Evolutionary conservation across 37 sponge, comb jelly and placozoan species (phyloP).

Genomic region (Axinella damicornis): DNA sequence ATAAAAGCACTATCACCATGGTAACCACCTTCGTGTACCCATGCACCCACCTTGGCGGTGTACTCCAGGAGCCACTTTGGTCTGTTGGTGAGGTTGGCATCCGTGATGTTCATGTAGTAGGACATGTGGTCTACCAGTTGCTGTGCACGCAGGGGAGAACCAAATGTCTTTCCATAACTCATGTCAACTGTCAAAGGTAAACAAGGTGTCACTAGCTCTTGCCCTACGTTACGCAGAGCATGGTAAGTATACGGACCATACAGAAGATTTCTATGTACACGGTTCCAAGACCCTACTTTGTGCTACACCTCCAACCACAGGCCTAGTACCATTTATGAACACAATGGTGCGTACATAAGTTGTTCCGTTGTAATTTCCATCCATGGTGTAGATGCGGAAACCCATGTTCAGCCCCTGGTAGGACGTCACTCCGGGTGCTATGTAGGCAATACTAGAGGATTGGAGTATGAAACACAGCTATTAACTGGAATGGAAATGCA

Average conservation of each 20-base stretch:
- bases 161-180: too few species aligned
- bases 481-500: too few species aligned
- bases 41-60: constrained; percentile 64
- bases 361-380: constrained; percentile 76
- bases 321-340: too few species aligned
- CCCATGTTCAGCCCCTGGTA: constrained; percentile 67
- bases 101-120: constrained; percentile 80
- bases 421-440: constrained; percentile 87
- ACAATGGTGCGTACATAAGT: constrained; percentile 40
- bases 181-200: too few species aligned
- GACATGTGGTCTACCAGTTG: constrained; percentile 71
- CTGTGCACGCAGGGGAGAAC: neutral
- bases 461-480: neutral
- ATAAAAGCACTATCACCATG: too few species aligned
- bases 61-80: constrained; percentile 87
- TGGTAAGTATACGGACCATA: too few species aligned
- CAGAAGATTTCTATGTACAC: too few species aligned
- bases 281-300: too few species aligned
- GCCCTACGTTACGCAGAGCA: too few species aligned
- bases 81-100: constrained; percentile 80
- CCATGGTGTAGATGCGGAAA: constrained; percentile 82
- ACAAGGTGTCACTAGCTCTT: too few species aligned
- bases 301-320: too few species aligned
- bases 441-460: constrained; percentile 55
- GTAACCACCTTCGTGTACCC: too few species aligned